phyloP scores from a whole-genome alignment of 2,797 vertebrate genomes.

The Tokudaia muenninki region DNA sequence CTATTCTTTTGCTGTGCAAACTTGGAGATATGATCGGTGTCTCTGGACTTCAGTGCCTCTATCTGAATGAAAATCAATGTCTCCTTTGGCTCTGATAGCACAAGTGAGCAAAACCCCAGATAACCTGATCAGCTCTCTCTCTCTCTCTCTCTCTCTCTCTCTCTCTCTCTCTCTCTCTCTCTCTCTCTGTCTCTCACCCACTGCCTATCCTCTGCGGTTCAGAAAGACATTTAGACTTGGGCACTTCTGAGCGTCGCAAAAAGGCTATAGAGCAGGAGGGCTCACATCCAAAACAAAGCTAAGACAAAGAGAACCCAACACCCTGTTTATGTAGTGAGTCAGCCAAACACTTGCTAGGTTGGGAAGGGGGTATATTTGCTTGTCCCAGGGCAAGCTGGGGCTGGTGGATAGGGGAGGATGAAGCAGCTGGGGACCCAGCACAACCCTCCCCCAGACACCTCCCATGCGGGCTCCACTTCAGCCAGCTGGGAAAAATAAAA shows the following conservation, averaged over 20 bases:
- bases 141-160: neutral
- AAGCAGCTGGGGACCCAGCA: neutral
- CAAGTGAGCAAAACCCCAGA: neutral
- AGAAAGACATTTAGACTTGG: slow-evolving; percentile 26
- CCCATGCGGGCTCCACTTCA: slow-evolving; percentile 25
- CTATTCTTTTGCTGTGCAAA: slow-evolving; percentile 48
- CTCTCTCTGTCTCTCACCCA: neutral
- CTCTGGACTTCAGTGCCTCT: neutral
- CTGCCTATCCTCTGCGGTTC: neutral
- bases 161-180: neutral
- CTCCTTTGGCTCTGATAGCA: neutral
- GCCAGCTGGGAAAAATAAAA: slow-evolving; percentile 83
- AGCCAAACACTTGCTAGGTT: slow-evolving; percentile 82
- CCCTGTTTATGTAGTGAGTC: slow-evolving; percentile 82
- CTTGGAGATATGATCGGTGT: neutral
- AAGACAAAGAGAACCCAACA: slow-evolving; percentile 83
- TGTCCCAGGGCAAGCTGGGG: slow-evolving; percentile 72
- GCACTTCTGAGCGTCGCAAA: slow-evolving; percentile 30
- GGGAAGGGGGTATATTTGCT: slow-evolving; percentile 24
- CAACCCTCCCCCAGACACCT: slow-evolving; percentile 36
- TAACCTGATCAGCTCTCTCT: neutral
- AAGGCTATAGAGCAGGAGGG: slow-evolving; percentile 51
- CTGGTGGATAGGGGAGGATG: slow-evolving; percentile 51
- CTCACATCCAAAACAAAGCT: slow-evolving; percentile 77
- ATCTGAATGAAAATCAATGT: slow-evolving; percentile 38